phyloP scores from a whole-genome alignment of 2,888 invertebrate species.

The Belgica antarctica region DNA sequence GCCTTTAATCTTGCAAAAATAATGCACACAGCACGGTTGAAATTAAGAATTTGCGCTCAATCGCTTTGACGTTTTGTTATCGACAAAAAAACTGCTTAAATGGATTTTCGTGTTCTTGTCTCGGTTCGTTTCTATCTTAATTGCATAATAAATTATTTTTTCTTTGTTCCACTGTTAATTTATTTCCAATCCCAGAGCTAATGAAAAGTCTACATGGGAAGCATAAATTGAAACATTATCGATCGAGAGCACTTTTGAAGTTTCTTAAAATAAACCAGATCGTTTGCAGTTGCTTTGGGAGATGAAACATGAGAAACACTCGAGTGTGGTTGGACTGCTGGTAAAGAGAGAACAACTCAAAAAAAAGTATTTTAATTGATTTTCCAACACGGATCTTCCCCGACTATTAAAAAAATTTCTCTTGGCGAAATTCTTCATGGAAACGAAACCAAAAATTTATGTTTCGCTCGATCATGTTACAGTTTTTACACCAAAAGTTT shows the following conservation, averaged over 20 bases:
- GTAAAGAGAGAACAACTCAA: no score
- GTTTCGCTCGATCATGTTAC: background rate
- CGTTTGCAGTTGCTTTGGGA: no score
- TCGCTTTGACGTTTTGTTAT: background rate
- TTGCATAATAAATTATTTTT: background rate
- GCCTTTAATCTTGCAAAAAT: no score
- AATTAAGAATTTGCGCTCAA: background rate
- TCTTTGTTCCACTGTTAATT: background rate
- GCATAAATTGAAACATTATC: background rate
- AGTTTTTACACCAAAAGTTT: background rate
- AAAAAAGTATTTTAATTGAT: no score
- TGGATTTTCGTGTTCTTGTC: background rate
- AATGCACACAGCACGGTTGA: no score
- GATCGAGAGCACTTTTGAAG: background rate
- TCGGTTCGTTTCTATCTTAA: background rate
- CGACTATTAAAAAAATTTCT: constrained; percentile 12
- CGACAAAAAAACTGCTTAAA: background rate
- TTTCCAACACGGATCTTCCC: no score
- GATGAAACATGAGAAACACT: no score
- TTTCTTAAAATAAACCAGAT: background rate
- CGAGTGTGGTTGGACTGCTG: no score
- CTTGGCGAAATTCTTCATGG: background rate
- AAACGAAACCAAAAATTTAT: background rate
- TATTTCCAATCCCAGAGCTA: background rate
- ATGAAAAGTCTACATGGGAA: background rate